phyloP scores from a whole-genome alignment of 2,888 invertebrate genomes.

The Machimus rusticus region DNA sequence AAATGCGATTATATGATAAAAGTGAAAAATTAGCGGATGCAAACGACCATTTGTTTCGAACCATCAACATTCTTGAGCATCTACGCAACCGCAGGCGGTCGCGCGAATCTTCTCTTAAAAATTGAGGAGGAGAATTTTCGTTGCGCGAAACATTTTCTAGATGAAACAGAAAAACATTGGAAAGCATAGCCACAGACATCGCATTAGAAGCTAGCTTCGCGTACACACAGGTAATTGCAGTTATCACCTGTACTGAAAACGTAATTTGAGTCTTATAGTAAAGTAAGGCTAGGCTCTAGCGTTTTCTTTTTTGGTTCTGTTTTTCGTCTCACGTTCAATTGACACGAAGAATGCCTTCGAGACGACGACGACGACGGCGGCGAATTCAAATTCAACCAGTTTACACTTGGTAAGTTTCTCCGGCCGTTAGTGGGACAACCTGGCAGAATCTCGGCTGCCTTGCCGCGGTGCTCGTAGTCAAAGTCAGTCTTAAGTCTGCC shows the following conservation, averaged over 20 bases:
- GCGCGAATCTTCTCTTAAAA: background rate
- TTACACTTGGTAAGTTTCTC: conserved; percentile 27
- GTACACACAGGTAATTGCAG: background rate
- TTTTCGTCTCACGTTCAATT: conserved; percentile 15
- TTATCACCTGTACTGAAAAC: conserved; percentile 13
- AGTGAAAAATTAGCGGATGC: background rate
- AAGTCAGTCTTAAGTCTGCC: conserved; percentile 28
- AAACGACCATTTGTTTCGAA: background rate
- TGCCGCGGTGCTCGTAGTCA: background rate
- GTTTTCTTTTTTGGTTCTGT: conserved; percentile 21
- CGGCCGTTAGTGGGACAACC: conserved; percentile 27
- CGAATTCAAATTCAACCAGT: conserved; percentile 34
- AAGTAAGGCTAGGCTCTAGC: background rate
- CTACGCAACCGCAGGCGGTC: background rate
- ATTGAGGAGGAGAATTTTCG: background rate
- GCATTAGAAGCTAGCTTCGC: background rate
- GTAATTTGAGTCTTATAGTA: conserved; percentile 8
- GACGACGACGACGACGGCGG: background rate
- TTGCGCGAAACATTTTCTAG: background rate
- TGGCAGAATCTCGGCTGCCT: background rate
- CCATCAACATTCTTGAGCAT: background rate
- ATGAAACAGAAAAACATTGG: background rate
- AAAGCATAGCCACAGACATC: background rate
- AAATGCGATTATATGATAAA: background rate
- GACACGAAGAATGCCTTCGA: conserved; percentile 16